Evolutionary conservation across 2,797 vertebrate genomes (phyloP).

Genomic region (Coranthus polyacanthus): DNA sequence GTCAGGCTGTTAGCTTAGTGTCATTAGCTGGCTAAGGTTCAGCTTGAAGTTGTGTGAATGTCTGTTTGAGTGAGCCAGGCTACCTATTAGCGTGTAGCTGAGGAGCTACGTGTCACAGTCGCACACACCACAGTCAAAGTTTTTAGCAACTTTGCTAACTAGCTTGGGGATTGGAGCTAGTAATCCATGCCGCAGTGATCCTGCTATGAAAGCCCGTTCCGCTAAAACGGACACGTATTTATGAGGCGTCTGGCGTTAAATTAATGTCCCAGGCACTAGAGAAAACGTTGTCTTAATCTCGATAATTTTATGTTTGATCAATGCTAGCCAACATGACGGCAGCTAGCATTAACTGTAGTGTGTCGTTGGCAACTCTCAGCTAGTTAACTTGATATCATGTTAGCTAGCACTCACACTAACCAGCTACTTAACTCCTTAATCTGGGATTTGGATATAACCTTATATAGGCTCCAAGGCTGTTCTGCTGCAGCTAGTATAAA

Average conservation of each 20-base stretch:
- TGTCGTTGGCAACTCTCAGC: slow-evolving; percentile 60
- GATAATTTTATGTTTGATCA: slow-evolving; percentile 16
- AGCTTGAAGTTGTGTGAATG: slow-evolving; percentile 57
- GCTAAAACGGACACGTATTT: too few relatives aligned
- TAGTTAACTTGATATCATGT: slow-evolving; percentile 63
- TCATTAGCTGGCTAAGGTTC: slow-evolving; percentile 15
- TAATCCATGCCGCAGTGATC: slow-evolving; percentile 3
- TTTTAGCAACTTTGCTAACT: slow-evolving; percentile 84
- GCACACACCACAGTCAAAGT: slow-evolving; percentile 70
- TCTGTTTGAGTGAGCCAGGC: slow-evolving; percentile 55
- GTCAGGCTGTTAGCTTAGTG: background rate
- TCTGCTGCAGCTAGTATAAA: slow-evolving; percentile 21
- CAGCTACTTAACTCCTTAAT: slow-evolving; percentile 66
- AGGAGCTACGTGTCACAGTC: slow-evolving; percentile 81
- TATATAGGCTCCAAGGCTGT: slow-evolving; percentile 28
- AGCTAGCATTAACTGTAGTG: slow-evolving; percentile 47
- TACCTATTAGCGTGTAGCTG: slow-evolving; percentile 61
- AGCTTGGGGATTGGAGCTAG: slow-evolving; percentile 36
- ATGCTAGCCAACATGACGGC: slow-evolving; percentile 48
- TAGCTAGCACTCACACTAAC: slow-evolving; percentile 47
- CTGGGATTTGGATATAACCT: slow-evolving; percentile 64
- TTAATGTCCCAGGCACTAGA: background rate
- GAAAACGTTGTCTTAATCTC: background rate
- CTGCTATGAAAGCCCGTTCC: too few relatives aligned
- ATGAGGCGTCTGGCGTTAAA: fast-evolving